phyloP scores from a whole-genome alignment of 1,140 invertebrate species.

The Trichonephila clavata region DNA sequence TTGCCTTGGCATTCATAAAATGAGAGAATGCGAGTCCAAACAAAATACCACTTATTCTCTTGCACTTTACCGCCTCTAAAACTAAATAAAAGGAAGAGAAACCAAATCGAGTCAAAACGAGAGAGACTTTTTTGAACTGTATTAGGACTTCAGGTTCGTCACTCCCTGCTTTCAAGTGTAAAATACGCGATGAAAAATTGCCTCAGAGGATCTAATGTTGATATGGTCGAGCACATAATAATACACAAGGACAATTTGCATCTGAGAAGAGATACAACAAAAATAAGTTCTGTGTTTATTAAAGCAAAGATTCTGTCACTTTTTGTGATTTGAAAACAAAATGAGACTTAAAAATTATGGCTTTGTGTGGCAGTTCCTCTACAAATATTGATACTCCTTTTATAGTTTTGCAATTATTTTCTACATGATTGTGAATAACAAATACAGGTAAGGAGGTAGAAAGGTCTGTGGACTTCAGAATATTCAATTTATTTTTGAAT shows the following conservation, averaged over 20 bases:
- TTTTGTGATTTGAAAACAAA: background rate
- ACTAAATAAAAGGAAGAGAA: constrained; percentile 52
- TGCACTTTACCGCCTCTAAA: constrained; percentile 36
- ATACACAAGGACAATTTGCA: background rate
- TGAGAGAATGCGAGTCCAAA: constrained; percentile 40
- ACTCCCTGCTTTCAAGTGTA: constrained; percentile 23
- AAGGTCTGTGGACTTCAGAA: too few relatives aligned
- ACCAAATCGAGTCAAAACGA: constrained; percentile 49
- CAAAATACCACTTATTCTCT: constrained; percentile 42
- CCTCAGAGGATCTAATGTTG: background rate
- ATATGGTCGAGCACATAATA: background rate
- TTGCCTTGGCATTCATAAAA: constrained; percentile 56
- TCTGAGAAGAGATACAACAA: background rate
- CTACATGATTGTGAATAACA: too few relatives aligned
- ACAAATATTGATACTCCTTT: too few relatives aligned
- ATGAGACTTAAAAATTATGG: background rate
- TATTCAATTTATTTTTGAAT: too few relatives aligned
- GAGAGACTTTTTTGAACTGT: background rate
- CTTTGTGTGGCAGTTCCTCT: too few relatives aligned
- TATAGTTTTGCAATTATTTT: too few relatives aligned
- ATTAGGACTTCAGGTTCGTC: constrained; percentile 5
- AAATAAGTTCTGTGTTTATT: background rate
- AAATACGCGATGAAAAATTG: constrained; percentile 32
- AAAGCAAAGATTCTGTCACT: background rate
- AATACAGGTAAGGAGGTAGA: too few relatives aligned